Conservation (phyloP, 2,888 invertebrate genomes). For the Opisthograptis luteolata region DNA sequence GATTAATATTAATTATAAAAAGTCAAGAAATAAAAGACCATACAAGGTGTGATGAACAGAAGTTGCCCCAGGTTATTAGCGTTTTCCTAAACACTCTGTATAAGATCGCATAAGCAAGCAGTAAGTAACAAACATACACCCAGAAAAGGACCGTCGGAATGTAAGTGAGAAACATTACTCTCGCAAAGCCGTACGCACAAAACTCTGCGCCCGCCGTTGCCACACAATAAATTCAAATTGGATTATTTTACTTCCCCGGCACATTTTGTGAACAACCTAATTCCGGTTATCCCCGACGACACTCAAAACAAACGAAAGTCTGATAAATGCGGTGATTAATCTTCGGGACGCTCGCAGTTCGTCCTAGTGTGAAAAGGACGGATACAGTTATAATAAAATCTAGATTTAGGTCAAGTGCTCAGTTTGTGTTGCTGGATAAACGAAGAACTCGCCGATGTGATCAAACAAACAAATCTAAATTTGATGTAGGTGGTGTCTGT, state of each 20-base stretch:
- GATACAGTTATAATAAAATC: conserved; percentile 57
- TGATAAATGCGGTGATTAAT: conserved; percentile 77
- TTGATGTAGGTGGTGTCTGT: too few species aligned
- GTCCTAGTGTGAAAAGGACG: conserved; percentile 56
- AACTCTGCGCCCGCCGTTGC: conserved; percentile 15
- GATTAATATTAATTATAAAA: too few species aligned
- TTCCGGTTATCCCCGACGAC: conserved; percentile 72
- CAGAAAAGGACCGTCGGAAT: background rate
- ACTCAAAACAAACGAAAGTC: conserved; percentile 78
- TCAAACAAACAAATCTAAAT: too few species aligned
- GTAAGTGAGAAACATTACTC: background rate
- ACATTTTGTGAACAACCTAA: conserved; percentile 71
- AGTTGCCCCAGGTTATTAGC: too few species aligned
- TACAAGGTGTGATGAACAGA: too few species aligned
- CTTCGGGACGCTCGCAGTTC: conserved; percentile 58
- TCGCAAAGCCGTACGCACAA: conserved; percentile 3
- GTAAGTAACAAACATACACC: too few species aligned
- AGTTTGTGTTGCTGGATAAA: background rate
- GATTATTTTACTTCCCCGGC: conserved; percentile 67
- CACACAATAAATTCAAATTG: conserved; percentile 64
- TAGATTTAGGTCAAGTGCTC: conserved; percentile 53
- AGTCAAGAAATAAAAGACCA: too few species aligned
- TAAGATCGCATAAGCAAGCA: too few species aligned
- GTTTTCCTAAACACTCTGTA: too few species aligned
- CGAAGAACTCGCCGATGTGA: background rate